phyloP scores from a whole-genome alignment of 2,888 invertebrate species.

The Meteorus colon region DNA sequence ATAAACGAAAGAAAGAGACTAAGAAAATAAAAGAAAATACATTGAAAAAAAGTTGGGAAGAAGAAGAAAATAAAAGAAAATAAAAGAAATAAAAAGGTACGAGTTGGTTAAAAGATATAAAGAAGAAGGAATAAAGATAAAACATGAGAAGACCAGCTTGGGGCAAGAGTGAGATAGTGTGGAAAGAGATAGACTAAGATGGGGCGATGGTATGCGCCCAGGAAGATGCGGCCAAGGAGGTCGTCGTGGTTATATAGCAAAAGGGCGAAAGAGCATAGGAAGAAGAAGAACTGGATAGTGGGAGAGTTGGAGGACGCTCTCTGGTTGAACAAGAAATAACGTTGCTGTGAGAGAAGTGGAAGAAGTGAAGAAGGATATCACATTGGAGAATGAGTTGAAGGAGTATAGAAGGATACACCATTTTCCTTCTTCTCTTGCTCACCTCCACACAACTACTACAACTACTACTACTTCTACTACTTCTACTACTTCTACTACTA shows the following conservation, averaged over 20 bases:
- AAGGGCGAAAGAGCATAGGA: slow-evolving; percentile 12
- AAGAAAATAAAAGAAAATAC: too few relatives aligned
- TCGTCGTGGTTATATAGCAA: slow-evolving; percentile 8
- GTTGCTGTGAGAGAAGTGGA: not conserved
- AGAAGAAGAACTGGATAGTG: slow-evolving; percentile 6
- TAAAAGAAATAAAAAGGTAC: too few relatives aligned
- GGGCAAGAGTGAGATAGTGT: not conserved
- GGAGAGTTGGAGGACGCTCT: slow-evolving; percentile 16
- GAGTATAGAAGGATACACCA: not conserved
- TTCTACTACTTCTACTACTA: not conserved
- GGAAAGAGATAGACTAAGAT: not conserved
- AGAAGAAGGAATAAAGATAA: not conserved
- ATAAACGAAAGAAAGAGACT: too few relatives aligned
- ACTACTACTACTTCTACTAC: not conserved
- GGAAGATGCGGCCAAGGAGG: slow-evolving; percentile 8
- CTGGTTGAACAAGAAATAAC: not conserved
- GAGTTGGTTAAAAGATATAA: not conserved
- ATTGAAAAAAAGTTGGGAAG: too few relatives aligned
- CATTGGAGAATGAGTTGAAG: slow-evolving; percentile 40
- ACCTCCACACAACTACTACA: not conserved
- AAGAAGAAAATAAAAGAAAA: too few relatives aligned
- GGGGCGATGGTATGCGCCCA: not conserved
- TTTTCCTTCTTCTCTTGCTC: not conserved
- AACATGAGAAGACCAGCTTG: not conserved
- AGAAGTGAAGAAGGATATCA: not conserved